Conservation (phyloP, 2,113 vertebrate genomes). For the Callaeas wilsoni region DNA sequence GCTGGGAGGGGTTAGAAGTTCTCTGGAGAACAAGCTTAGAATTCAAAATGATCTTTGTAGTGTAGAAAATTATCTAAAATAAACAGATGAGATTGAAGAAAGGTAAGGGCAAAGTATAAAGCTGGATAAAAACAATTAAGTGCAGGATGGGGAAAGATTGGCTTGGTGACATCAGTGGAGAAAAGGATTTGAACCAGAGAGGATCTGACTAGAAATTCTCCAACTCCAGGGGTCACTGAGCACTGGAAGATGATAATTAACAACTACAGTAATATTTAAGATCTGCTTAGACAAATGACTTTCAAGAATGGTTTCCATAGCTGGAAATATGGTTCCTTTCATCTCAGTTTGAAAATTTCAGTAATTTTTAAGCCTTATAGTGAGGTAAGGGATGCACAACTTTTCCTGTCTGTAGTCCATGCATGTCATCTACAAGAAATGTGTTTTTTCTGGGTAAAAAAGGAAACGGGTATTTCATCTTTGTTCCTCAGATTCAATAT, state of each 20-base stretch:
- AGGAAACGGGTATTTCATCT: background rate
- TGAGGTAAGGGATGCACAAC: background rate
- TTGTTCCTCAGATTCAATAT: background rate
- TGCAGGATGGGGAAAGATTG: background rate
- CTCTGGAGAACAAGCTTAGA: background rate
- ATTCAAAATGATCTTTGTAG: background rate
- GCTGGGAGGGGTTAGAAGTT: slow-evolving; percentile 22
- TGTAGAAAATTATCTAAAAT: background rate
- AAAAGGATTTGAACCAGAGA: background rate
- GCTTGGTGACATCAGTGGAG: background rate
- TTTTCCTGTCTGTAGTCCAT: background rate
- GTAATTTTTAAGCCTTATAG: background rate
- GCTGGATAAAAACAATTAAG: background rate
- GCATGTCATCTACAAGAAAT: background rate
- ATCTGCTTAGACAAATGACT: background rate
- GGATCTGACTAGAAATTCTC: background rate
- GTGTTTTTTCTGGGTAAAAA: background rate
- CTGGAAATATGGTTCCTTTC: background rate
- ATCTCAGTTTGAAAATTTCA: background rate
- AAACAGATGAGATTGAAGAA: background rate
- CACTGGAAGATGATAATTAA: background rate
- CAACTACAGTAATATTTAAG: background rate
- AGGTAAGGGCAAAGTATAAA: background rate
- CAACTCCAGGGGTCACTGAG: background rate
- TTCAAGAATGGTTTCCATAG: background rate